Base-by-base conservation (phyloP, 2,888 invertebrate species). In the Scrobipalpa costella region DNA sequence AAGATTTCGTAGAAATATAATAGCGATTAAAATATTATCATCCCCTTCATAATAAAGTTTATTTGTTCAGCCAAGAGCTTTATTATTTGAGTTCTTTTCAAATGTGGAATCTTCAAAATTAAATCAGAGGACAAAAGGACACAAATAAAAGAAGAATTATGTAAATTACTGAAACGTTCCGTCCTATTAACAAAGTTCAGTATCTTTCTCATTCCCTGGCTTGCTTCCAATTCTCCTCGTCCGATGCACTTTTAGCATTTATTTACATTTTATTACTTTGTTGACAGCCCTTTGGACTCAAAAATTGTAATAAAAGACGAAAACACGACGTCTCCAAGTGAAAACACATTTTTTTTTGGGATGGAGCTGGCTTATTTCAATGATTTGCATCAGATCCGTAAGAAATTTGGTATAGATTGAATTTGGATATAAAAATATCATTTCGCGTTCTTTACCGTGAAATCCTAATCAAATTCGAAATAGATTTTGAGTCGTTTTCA, bases 231-330 rank as follows among this genome's bases (percentile, higher is more conserved):
- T 55, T 55, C n/a, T 27, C 34, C 13, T 8, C 33, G 33, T 55
- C 34, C 57, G 57, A 57, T 57, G 57, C 57, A 57, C 57, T 57
- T 57, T 57, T 57, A 9, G 17, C 19, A 38, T 36, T 38, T 19
- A 36, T 57, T 57, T 57, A 38, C 36, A 57, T 57, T 57, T n/a
- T 38, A 57, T 38, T 57, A 17, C 57, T 38, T 15, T 19, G 57
- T 57, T 57, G 57, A 57, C 57, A 57, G 57, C 38, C 57, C 3
- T 55, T 55, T 34, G 27, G 6, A 33, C n/a, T 8, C 8, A 34
- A 27, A 34, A 2, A 7, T 1, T 33, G 5, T 9, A 7, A 49
- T 21, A 49, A 49, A 21, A 19, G 21, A 13, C 5, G 9, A 52
- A 52, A 49, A 17, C 49, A 44, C 11, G 44, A 7, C 15, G 44